These are phyloP conservation scores for Phymanthus crucifer DNA, from an alignment of 92 coral and sea anemone species.

Conservation along the genomic window DNA sequence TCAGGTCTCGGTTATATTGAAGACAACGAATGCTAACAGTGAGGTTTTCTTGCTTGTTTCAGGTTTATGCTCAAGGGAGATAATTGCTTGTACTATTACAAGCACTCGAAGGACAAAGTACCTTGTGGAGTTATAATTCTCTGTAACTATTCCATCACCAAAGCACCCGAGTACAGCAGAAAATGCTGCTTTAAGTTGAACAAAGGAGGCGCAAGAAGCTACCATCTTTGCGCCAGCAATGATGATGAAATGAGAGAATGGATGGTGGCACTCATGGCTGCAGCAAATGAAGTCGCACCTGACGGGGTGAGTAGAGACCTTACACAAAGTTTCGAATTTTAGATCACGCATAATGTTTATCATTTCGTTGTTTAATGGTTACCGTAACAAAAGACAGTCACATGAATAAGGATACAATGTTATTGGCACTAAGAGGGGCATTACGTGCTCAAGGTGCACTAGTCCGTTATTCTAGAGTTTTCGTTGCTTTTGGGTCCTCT, in stretches of 20 bases:
- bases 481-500: too few relatives aligned
- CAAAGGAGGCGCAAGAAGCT: conserved; percentile 91
- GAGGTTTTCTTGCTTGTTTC: neutral
- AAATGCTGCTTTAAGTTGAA: conserved; percentile 79
- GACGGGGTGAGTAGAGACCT: conserved; percentile 54
- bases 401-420: too few relatives aligned
- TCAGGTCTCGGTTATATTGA: neutral
- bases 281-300: conserved; percentile 41
- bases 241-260: conserved; percentile 80
- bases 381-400: too few relatives aligned
- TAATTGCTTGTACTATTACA: conserved; percentile 88
- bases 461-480: too few relatives aligned
- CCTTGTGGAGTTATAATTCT: conserved; percentile 90
- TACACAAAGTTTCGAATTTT: too few relatives aligned
- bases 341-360: too few relatives aligned
- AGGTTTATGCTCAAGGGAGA: conserved; percentile 85
- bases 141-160: conserved; percentile 77
- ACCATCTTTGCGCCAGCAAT: conserved; percentile 69
- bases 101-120: conserved; percentile 61
- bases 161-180: conserved; percentile 77
- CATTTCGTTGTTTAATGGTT: too few relatives aligned
- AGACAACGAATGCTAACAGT: neutral
- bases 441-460: too few relatives aligned
- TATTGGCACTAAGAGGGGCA: too few relatives aligned
- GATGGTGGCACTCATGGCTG: conserved; percentile 83